Evolutionary conservation across 2,888 invertebrate species (phyloP).

Genomic region (Philhelius pedissequus): DNA sequence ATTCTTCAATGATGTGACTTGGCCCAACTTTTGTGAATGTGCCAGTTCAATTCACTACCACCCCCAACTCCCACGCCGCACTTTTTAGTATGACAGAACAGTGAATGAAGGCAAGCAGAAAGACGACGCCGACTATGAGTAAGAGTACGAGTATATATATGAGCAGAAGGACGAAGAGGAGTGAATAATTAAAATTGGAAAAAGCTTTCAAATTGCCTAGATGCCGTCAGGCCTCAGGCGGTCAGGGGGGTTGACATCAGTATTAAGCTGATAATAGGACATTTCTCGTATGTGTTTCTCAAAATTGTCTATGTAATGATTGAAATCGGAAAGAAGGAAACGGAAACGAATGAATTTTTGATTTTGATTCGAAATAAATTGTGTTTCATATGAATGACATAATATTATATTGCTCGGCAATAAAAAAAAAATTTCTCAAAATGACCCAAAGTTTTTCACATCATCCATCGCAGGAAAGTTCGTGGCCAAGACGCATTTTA

Average conservation of each 20-base stretch:
- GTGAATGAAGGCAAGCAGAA: background rate
- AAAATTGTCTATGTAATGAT: background rate
- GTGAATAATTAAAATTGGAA: conserved; percentile 47
- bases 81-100: background rate
- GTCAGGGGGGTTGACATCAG: background rate
- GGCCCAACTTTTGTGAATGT: background rate
- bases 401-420: conserved; percentile 31
- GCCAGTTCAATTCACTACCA: background rate
- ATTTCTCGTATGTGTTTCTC: background rate
- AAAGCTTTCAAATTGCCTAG: conserved; percentile 15
- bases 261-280: background rate
- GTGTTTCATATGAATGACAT: conserved; percentile 44
- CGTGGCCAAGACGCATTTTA: conserved; percentile 20
- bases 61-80: too few species aligned
- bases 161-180: background rate
- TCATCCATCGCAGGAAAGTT: background rate
- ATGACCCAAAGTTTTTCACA: conserved; percentile 30
- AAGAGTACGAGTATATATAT: too few species aligned
- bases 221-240: background rate
- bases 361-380: conserved; percentile 62
- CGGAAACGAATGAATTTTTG: conserved; percentile 42
- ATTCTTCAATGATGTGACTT: background rate
- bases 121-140: too few species aligned
- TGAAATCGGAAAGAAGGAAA: conserved; percentile 41
- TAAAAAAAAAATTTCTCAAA: conserved; percentile 48